These are phyloP conservation scores for Aphidius gifuensis DNA, from an alignment of 1,140 invertebrate species.

Conservation along the genomic window DNA sequence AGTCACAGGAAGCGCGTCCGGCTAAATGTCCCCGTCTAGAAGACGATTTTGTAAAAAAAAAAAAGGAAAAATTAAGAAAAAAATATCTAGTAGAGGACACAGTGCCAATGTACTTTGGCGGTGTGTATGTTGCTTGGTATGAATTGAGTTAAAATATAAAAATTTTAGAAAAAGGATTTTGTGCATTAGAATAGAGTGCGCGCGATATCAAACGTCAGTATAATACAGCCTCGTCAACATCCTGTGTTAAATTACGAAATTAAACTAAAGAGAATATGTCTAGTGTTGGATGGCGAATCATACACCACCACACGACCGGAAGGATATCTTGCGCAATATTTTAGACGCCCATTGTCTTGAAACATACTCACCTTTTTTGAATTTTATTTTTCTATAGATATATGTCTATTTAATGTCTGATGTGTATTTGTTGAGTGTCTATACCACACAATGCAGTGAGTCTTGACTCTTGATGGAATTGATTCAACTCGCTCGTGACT, in stretches of 20 bases:
- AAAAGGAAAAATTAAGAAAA: too few relatives aligned
- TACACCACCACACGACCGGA: constrained; percentile 43
- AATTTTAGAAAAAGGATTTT: background rate
- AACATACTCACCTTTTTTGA: constrained; percentile 16
- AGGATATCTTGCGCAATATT: constrained; percentile 45
- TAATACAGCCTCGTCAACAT: constrained; percentile 50
- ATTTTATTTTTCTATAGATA: constrained; percentile 1
- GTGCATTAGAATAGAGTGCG: background rate
- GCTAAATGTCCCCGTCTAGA: constrained; percentile 18
- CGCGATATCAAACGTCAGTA: constrained; percentile 6
- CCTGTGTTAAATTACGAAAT: constrained; percentile 34
- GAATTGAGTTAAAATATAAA: too few relatives aligned
- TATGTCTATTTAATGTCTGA: background rate
- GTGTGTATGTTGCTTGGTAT: too few relatives aligned
- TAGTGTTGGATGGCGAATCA: constrained; percentile 38
- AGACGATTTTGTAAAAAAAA: too few relatives aligned
- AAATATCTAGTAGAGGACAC: too few relatives aligned
- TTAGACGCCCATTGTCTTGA: constrained; percentile 45
- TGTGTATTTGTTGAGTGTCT: constrained; percentile 1
- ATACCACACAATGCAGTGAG: background rate
- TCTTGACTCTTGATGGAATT: background rate
- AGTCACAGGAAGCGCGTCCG: constrained; percentile 44
- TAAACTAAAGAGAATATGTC: background rate
- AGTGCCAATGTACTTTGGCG: too few relatives aligned
- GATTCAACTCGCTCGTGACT: constrained; percentile 18